Evolutionary conservation across 1,140 invertebrate genomes (phyloP).

Genomic region (Conopomorpha cramerella): DNA sequence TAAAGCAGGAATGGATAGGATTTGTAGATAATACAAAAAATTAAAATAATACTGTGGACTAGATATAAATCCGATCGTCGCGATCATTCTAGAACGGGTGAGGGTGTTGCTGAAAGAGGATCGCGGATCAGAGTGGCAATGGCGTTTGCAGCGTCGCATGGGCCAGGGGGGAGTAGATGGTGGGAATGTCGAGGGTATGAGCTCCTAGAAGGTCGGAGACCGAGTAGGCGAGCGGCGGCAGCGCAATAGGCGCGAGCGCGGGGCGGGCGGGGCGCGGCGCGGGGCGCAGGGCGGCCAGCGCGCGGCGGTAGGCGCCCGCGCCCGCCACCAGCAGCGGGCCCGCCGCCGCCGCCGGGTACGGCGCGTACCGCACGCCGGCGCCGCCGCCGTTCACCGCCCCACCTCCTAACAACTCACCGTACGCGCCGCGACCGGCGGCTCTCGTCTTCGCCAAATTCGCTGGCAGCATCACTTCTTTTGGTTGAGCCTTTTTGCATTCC

Average conservation of each 20-base stretch:
- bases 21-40: slow-evolving; percentile 10
- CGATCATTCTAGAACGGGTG: slow-evolving; percentile 34
- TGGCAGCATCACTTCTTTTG: slow-evolving; percentile 98
- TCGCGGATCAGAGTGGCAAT: slow-evolving; percentile 70
- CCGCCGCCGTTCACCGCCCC: slow-evolving; percentile 64
- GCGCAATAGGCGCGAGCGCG: slow-evolving; percentile 39
- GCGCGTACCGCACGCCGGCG: slow-evolving; percentile 68
- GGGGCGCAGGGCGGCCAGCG: slow-evolving; percentile 51
- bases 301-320: slow-evolving; percentile 40
- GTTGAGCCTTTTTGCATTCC: slow-evolving; percentile 99
- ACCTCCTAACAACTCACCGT: slow-evolving; percentile 92
- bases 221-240: slow-evolving; percentile 45
- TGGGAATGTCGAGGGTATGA: slow-evolving; percentile 50
- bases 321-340: slow-evolving; percentile 20
- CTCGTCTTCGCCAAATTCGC: slow-evolving; percentile 91
- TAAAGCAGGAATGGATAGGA: slow-evolving; percentile 29
- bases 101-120: slow-evolving; percentile 53
- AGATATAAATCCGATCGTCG: background rate
- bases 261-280: slow-evolving; percentile 35
- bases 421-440: slow-evolving; percentile 87
- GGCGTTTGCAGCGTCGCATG: slow-evolving; percentile 40
- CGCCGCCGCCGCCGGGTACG: slow-evolving; percentile 53
- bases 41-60: slow-evolving; percentile 6
- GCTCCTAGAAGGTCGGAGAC: slow-evolving; percentile 52
- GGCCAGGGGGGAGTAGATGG: slow-evolving; percentile 45